Conservation (phyloP, 2,888 invertebrate species). For the Furcula furcula region DNA sequence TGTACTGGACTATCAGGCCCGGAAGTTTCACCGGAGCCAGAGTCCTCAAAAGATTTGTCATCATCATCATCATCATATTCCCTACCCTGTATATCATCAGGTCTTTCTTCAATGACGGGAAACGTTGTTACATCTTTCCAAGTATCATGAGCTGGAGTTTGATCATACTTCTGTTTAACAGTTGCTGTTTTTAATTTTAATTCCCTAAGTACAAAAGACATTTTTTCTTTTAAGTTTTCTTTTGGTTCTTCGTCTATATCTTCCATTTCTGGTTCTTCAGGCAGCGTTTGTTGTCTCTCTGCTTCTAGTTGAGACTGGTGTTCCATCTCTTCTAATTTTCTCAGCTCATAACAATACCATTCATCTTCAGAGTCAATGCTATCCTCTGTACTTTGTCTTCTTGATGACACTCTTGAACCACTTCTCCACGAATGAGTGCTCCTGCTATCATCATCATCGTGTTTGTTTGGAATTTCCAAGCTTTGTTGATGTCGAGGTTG, state of each 20-base stretch:
- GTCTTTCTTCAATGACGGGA: slow-evolving; percentile 72
- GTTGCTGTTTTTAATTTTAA: slow-evolving; percentile 85
- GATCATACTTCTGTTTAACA: slow-evolving; percentile 66
- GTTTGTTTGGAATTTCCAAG: slow-evolving; percentile 89
- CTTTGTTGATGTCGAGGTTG: slow-evolving; percentile 88
- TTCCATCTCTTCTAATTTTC: slow-evolving; percentile 93
- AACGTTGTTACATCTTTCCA: slow-evolving; percentile 77
- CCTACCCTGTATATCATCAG: slow-evolving; percentile 47
- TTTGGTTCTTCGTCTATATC: slow-evolving; percentile 79
- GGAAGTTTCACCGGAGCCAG: slow-evolving; percentile 91
- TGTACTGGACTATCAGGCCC: slow-evolving; percentile 93
- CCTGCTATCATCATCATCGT: slow-evolving; percentile 91
- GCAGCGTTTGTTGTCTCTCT: slow-evolving; percentile 83
- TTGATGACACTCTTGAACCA: slow-evolving; percentile 91
- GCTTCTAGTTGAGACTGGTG: slow-evolving; percentile 85
- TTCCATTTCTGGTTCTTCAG: slow-evolving; percentile 82
- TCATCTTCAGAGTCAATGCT: slow-evolving; percentile 97
- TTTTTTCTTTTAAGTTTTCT: slow-evolving; percentile 88
- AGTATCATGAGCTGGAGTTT: slow-evolving; percentile 57
- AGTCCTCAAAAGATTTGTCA: slow-evolving; percentile 79
- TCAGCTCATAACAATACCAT: slow-evolving; percentile 94
- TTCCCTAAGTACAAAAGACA: slow-evolving; percentile 90
- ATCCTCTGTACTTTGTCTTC: slow-evolving; percentile 95
- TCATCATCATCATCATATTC: slow-evolving; percentile 63
- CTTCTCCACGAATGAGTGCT: slow-evolving; percentile 95